Evolutionary conservation across 2,797 vertebrate species (phyloP), one percentile per base, ranked within the genome.

Genomic region (Hydrophis major): DNA sequence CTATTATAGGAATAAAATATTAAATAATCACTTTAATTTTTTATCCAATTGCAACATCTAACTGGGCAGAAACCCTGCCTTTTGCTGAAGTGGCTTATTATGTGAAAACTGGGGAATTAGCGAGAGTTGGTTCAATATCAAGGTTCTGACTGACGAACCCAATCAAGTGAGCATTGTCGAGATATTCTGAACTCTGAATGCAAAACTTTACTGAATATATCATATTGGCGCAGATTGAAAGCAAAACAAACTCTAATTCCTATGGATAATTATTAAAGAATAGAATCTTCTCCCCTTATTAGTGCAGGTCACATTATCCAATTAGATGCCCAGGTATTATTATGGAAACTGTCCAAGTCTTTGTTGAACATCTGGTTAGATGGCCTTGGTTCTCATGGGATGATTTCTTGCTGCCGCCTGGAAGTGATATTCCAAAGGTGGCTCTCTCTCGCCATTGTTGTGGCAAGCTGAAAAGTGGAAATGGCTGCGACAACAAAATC

Each of bases 1-100:
- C 97, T 97, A 97, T 89, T 63, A 28, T 25, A 47, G 95, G 87
- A 94, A 94, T 27, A 92, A 92, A 96, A 95, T 59, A 96, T 8
- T 95, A 94, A 94, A 94, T 92, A 2, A 5, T 50, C 16, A 90
- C 86, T 22, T 93, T 8, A 92, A 32, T 93, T 86, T 60, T 94
- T 27, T 6, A 56, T 47, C 83, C 55, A 89, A 11, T 57, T 95
- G 59, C 20, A 94, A 89, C 60, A 42, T n/a, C 3, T 66, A 66
- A 66, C 11, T n/a, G 61, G 61, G 4, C 61, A 66, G 61, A 66
- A n/a, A 66, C 27, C 61, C 61, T 66, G 61, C 61, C 61, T 66
- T 66, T 66, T 11, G 4, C 61, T n/a, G 61, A 66, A 66, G 27
- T 66, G 61, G 12, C 61, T 66, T 66, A 63, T 63, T n/a, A 66